Conservation (phyloP, 1,140 invertebrate species). For the Brachionus angularis region DNA sequence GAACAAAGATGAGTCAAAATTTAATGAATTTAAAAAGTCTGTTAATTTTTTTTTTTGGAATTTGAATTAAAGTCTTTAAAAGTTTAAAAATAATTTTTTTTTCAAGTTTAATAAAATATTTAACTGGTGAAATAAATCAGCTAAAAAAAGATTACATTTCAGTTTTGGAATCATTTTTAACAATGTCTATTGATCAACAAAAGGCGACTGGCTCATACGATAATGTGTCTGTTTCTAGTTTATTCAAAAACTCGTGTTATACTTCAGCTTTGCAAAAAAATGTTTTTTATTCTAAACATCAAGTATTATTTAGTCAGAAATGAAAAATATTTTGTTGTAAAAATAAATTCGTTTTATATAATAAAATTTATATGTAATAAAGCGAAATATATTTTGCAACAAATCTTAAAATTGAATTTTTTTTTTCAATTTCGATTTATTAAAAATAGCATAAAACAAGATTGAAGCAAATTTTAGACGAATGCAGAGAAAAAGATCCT, state of each 20-base stretch:
- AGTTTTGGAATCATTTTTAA: slow-evolving; percentile 60
- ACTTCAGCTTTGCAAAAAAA: not conserved
- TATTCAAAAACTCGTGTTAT: not conserved
- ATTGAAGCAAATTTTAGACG: slow-evolving; percentile 58
- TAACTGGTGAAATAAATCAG: slow-evolving; percentile 58
- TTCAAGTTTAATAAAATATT: slow-evolving; percentile 50
- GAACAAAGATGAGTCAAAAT: slow-evolving; percentile 15
- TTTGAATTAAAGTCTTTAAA: not conserved
- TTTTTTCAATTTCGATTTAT: not conserved
- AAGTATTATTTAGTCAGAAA: too few relatives aligned
- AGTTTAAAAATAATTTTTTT: not conserved
- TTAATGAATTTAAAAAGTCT: slow-evolving; percentile 39
- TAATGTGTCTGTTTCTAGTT: slow-evolving; percentile 33
- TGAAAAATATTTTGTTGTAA: too few relatives aligned
- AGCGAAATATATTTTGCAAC: slow-evolving; percentile 51
- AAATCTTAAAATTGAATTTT: not conserved
- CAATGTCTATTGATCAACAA: slow-evolving; percentile 58
- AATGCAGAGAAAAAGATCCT: slow-evolving; percentile 60
- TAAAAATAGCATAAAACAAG: slow-evolving; percentile 58
- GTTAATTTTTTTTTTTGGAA: not conserved
- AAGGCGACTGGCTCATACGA: slow-evolving; percentile 48
- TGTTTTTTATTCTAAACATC: too few relatives aligned
- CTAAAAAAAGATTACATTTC: slow-evolving; percentile 62
- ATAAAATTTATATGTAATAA: too few relatives aligned
- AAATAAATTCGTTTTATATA: too few relatives aligned